These are phyloP conservation scores for Zeuzera pyrina DNA, from an alignment of 2,888 invertebrate species.

Conservation along the genomic window DNA sequence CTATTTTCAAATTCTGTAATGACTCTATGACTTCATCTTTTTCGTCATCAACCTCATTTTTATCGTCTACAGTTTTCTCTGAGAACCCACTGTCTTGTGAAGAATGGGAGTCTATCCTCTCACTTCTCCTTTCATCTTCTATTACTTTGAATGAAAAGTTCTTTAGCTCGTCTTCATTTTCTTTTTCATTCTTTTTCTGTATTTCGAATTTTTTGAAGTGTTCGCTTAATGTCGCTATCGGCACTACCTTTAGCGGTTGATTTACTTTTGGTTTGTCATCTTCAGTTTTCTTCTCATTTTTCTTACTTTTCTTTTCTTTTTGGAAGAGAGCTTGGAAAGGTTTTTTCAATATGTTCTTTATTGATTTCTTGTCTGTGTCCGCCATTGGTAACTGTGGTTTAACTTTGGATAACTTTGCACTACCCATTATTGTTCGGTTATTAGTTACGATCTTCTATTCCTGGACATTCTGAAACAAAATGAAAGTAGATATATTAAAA, in stretches of 20 bases:
- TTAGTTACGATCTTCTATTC: slow-evolving; percentile 8
- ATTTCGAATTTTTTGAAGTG: slow-evolving; percentile 30
- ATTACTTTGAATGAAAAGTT: slow-evolving; percentile 39
- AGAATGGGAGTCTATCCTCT: slow-evolving; percentile 41
- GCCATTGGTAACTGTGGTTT: slow-evolving; percentile 36
- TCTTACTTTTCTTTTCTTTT: slow-evolving; percentile 21
- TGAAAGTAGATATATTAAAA: slow-evolving; percentile 4
- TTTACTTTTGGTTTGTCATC: slow-evolving; percentile 19
- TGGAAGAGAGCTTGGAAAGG: slow-evolving; percentile 19
- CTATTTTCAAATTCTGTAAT: slow-evolving; percentile 19
- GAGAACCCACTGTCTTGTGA: slow-evolving; percentile 54
- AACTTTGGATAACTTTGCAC: slow-evolving; percentile 28
- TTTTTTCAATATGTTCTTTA: slow-evolving; percentile 26
- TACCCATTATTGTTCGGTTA: slow-evolving; percentile 48
- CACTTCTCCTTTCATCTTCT: slow-evolving; percentile 28
- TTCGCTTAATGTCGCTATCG: slow-evolving; percentile 26
- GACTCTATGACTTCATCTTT: slow-evolving; percentile 13
- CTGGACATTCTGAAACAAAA: slow-evolving; percentile 19
- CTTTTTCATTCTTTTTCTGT: slow-evolving; percentile 15
- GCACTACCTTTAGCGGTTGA: slow-evolving; percentile 14
- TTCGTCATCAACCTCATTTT: slow-evolving; percentile 21
- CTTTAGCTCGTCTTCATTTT: slow-evolving; percentile 31
- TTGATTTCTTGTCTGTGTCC: slow-evolving; percentile 33
- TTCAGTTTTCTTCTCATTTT: slow-evolving; percentile 23
- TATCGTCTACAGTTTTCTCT: slow-evolving; percentile 24